These are phyloP conservation scores for Alligator mississippiensis DNA, from an alignment of 2,113 vertebrate species.

Conservation along the genomic window DNA sequence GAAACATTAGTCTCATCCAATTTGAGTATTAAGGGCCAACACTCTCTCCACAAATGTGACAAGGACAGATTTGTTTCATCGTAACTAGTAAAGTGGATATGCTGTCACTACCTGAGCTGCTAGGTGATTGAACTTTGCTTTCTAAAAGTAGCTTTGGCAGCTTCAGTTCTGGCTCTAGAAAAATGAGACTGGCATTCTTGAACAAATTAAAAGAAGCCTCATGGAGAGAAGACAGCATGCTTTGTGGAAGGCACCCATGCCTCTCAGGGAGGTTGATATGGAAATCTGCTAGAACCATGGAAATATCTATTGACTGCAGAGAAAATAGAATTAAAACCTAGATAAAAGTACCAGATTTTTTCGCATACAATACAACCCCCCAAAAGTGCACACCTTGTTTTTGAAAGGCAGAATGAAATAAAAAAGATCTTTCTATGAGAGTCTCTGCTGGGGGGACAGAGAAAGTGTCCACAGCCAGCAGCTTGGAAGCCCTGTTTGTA, in stretches of 20 bases:
- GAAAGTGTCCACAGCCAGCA: too few species aligned
- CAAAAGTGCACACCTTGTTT: too few species aligned
- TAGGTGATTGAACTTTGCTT: not conserved
- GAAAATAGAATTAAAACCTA: constrained; percentile 55
- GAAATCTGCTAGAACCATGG: too few species aligned
- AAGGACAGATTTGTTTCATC: not conserved
- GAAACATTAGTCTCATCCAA: constrained; percentile 73
- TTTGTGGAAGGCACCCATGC: not conserved
- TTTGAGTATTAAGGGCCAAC: constrained; percentile 55
- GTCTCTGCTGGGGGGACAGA: too few species aligned
- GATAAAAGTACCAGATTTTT: constrained; percentile 6
- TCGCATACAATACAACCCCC: too few species aligned
- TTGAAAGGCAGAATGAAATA: too few species aligned
- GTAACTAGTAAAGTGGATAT: not conserved
- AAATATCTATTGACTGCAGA: constrained; percentile 30
- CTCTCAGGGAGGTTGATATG: not conserved
- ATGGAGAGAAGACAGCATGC: not conserved
- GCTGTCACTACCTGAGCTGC: not conserved
- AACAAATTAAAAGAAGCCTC: not conserved
- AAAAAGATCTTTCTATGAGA: too few species aligned
- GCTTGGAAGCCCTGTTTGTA: too few species aligned
- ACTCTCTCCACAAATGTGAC: constrained; percentile 57
- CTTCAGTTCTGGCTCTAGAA: not conserved
- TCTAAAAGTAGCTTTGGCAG: not conserved
- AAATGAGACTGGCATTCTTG: not conserved